Evolutionary conservation across 1,140 invertebrate genomes (phyloP).

Genomic region (Cheumatopsyche charites): DNA sequence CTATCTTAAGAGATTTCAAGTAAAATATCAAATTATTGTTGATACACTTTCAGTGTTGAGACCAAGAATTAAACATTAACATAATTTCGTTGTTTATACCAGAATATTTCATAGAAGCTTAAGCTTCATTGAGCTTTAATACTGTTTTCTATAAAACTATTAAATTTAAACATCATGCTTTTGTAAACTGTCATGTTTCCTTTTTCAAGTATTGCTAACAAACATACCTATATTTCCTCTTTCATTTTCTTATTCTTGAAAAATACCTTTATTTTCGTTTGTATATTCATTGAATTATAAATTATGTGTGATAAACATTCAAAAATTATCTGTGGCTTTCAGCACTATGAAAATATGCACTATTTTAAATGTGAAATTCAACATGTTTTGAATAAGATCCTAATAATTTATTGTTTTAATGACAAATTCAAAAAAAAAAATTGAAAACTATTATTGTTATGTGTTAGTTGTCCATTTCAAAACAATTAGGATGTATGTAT

Average conservation of each 20-base stretch:
- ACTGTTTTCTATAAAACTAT: constrained; percentile 28
- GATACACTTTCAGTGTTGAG: constrained; percentile 19
- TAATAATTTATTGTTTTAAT: background rate
- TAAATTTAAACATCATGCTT: background rate
- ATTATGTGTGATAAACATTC: background rate
- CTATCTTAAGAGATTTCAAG: background rate
- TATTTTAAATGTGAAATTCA: too few relatives aligned
- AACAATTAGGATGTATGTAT: constrained; percentile 2
- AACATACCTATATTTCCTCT: background rate
- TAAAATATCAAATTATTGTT: background rate
- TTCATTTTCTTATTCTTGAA: background rate
- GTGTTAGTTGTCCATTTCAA: constrained; percentile 11
- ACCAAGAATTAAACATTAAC: constrained; percentile 20
- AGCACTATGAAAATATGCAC: background rate
- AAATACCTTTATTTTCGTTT: too few relatives aligned
- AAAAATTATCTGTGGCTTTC: background rate
- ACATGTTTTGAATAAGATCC: background rate
- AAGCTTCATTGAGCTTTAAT: constrained; percentile 30
- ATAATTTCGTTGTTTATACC: constrained; percentile 1
- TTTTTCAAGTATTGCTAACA: background rate
- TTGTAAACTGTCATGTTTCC: background rate
- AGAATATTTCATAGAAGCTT: constrained; percentile 25
- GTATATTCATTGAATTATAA: too few relatives aligned
- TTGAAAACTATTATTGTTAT: constrained; percentile 6
- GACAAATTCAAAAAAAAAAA: background rate